Conservation (phyloP, 2,888 invertebrate genomes). For the Hypolimnas misippus region DNA sequence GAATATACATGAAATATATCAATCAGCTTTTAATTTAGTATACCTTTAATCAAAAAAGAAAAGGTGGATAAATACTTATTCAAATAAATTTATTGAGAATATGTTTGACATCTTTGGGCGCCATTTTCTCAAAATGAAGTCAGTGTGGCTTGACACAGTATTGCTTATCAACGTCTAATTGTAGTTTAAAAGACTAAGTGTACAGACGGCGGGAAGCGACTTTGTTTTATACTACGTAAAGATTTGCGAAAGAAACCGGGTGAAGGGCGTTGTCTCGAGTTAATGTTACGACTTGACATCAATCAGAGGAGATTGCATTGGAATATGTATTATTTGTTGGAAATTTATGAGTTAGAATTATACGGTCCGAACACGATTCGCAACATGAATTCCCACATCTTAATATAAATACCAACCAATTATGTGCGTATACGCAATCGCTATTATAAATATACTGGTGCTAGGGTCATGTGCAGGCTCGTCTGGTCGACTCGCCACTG, state of each 20-base stretch:
- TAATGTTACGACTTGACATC: conserved; percentile 52
- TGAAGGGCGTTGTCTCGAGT: conserved; percentile 24
- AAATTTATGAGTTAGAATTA: conserved; percentile 69
- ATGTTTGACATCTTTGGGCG: no score
- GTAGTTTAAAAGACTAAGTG: no score
- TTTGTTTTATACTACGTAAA: no score
- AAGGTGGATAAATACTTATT: no score
- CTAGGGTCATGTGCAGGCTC: neutral
- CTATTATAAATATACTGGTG: conserved; percentile 32
- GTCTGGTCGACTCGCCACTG: neutral
- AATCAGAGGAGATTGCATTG: conserved; percentile 56
- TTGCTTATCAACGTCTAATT: no score
- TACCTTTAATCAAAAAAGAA: no score
- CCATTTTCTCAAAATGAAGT: no score
- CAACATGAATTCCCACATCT: conserved; percentile 46
- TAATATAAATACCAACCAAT: conserved; percentile 45
- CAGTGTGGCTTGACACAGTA: no score
- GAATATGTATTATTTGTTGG: conserved; percentile 64
- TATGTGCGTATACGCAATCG: conserved; percentile 39
- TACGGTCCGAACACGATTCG: conserved; percentile 48
- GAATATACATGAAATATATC: no score
- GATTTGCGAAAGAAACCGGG: conserved; percentile 19
- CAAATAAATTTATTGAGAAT: no score
- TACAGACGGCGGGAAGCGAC: no score
- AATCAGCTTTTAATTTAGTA: no score